phyloP scores from a whole-genome alignment of 2,113 vertebrate species.

The Mastomys natalensis region DNA sequence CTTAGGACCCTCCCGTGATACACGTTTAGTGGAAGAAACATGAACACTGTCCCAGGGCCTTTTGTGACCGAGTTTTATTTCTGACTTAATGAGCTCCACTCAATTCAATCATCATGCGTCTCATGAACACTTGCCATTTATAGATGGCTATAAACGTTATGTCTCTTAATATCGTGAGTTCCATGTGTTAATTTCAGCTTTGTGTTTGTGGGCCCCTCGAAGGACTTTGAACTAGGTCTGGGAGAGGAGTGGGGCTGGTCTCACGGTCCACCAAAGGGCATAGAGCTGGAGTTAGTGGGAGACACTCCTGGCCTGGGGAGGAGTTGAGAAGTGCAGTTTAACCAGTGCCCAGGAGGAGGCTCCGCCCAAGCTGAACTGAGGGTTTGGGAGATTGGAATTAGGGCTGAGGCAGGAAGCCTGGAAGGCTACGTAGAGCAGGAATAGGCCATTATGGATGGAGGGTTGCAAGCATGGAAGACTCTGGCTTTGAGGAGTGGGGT shows the following conservation, averaged over 20 bases:
- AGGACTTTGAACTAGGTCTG: not conserved
- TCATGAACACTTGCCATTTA: not conserved
- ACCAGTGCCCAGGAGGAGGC: not conserved
- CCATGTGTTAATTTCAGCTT: not conserved
- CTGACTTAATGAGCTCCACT: conserved; percentile 15
- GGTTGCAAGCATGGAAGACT: too few relatives aligned
- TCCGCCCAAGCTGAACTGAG: rapidly evolving
- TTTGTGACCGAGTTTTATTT: conserved; percentile 14
- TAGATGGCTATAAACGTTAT: conserved; percentile 12
- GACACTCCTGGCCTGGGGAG: too few relatives aligned
- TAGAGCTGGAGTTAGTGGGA: not conserved
- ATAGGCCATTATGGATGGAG: not conserved
- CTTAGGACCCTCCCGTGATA: not conserved
- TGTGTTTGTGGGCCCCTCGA: not conserved
- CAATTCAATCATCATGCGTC: not conserved
- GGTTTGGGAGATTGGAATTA: not conserved
- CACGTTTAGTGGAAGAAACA: not conserved
- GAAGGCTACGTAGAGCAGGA: too few relatives aligned
- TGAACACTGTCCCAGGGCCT: not conserved
- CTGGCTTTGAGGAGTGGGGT: not conserved
- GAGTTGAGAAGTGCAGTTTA: rapidly evolving
- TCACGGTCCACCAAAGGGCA: not conserved
- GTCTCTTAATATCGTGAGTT: not conserved
- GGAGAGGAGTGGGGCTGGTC: not conserved
- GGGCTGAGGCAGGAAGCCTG: not conserved